Base-by-base conservation (phyloP, 2,113 vertebrate genomes). In the Myotis yumanensis region DNA sequence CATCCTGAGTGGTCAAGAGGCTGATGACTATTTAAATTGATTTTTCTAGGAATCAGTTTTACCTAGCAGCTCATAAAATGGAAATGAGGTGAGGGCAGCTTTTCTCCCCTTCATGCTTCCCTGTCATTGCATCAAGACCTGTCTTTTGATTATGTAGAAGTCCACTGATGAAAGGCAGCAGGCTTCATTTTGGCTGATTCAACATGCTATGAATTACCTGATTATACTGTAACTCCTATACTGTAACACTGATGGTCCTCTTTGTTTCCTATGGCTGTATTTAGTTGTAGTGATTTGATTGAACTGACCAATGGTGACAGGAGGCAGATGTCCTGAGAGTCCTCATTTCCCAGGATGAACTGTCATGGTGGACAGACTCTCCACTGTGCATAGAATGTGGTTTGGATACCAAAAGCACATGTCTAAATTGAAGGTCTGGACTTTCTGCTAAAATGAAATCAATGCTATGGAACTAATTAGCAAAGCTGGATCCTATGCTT, bases 291-390 rank as follows among this genome's bases (percentile, higher is more conserved):
- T 84, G 80, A 95, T 91, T 89, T 93, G 28, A 62, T 62, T 92
- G 52, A 96, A 71, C 46, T 93, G 84, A 95, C 91, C 43, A 54
- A 68, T 83, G n/a, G 35, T 95, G 94, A 96, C 88, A 88, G 66
- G 28, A 95, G 68, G 76, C 90, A 96, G 90, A 93, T 93, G 64
- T 89, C 80, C 80, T 48, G 62, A 86, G 75, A 94, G 30, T 64
- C 79, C 22, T 57, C 51, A 71, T 92, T 93, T 93, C 90, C 18
- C 32, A 54, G 64, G 69, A 81, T 87, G 37, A 86, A 57, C 4
- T 94, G 40, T 84, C 43, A 17, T 51, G 37, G 92, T 84, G 37
- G 57, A 89, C 54, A 86, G 25, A 85, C 35, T 81, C n/a, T 85
- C 25, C 64, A 40, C 0, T 79, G 37, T 71, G 48, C 51, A 22